These are phyloP conservation scores for Calephelis nemesis DNA, from an alignment of 1,140 invertebrate species.

Conservation along the genomic window DNA sequence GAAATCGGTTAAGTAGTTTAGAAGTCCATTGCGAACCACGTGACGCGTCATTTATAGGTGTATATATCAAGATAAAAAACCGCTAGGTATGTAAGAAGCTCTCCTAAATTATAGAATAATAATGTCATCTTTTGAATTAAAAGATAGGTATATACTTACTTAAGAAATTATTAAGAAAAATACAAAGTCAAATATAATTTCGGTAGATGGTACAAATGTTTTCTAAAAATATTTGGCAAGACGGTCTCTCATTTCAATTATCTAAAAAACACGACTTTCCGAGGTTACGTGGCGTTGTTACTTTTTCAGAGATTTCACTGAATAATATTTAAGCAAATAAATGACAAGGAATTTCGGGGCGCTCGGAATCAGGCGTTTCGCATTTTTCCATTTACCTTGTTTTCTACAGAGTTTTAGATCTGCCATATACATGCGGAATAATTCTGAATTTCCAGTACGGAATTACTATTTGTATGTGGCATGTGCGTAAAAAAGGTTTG, in stretches of 20 bases:
- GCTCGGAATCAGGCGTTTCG: neutral
- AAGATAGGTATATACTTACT: neutral
- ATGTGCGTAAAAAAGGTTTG: no score
- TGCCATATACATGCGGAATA: no score
- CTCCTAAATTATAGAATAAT: no score
- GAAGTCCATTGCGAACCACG: no score
- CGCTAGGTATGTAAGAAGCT: no score
- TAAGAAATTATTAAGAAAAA: constrained; percentile 8
- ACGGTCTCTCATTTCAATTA: constrained; percentile 8
- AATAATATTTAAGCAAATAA: constrained; percentile 10
- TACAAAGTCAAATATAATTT: constrained; percentile 8
- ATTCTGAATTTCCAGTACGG: no score
- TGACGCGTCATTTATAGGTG: no score
- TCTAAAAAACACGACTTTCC: constrained; percentile 5
- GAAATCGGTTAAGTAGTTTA: no score
- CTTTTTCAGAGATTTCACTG: constrained; percentile 5
- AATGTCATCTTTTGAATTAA: constrained; percentile 7
- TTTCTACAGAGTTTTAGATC: neutral
- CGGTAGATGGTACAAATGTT: constrained; percentile 6
- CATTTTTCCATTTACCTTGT: neutral
- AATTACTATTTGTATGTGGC: no score
- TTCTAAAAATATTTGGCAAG: constrained; percentile 14
- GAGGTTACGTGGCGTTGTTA: constrained; percentile 10
- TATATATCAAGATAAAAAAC: no score
- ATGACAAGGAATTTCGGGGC: constrained; percentile 9